These are phyloP conservation scores for Pinctada fucata DNA, from an alignment of 2,888 invertebrate genomes.

Conservation along the genomic window DNA sequence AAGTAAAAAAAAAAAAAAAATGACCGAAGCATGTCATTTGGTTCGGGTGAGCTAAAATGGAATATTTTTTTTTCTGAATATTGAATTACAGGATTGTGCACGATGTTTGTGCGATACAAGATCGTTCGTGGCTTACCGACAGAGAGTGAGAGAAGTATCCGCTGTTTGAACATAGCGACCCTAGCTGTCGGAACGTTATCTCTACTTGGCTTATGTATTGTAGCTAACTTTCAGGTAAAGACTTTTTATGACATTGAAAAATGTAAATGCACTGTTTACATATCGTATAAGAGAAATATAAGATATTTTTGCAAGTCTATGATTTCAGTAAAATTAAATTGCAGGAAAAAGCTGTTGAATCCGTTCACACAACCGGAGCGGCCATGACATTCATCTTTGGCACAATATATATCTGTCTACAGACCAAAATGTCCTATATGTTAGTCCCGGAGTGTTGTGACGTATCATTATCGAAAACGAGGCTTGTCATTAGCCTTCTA, in stretches of 20 bases:
- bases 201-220: background rate
- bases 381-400: background rate
- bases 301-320: no score
- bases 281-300: no score
- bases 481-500: background rate
- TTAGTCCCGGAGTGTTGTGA: background rate
- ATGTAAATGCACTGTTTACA: no score
- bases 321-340: background rate
- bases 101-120: background rate
- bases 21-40: no score
- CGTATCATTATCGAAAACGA: background rate
- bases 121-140: background rate
- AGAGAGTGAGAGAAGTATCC: background rate
- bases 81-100: background rate
- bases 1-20: no score
- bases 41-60: no score
- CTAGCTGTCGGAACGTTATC: background rate
- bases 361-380: background rate
- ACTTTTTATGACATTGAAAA: no score
- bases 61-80: no score
- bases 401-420: background rate
- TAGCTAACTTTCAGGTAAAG: background rate
- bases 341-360: background rate
- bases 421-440: background rate
- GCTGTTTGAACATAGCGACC: background rate